Conservation (phyloP, 1,140 invertebrate genomes). For the Battus philenor region DNA sequence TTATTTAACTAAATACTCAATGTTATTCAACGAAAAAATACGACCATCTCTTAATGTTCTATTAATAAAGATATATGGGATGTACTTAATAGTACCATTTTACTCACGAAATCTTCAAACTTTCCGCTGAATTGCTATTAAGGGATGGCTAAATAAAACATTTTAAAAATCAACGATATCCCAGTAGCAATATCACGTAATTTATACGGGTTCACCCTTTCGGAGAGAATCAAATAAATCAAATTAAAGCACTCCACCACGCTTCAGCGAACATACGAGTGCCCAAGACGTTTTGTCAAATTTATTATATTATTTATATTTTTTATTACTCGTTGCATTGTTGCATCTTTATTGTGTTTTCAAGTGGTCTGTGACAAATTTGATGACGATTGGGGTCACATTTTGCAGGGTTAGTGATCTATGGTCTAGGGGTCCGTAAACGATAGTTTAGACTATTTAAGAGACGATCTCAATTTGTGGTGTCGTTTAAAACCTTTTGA, state of each 20-base stretch:
- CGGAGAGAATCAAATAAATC: slow-evolving; percentile 65
- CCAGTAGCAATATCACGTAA: slow-evolving; percentile 39
- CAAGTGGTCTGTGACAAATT: slow-evolving; percentile 73
- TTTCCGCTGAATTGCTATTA: slow-evolving; percentile 25
- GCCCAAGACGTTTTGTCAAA: slow-evolving; percentile 75
- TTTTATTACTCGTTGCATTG: slow-evolving; percentile 61
- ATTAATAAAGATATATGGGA: neutral
- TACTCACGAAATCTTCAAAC: slow-evolving; percentile 17
- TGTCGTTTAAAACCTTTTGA: slow-evolving; percentile 42
- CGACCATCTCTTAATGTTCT: too few species aligned
- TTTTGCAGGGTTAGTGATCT: slow-evolving; percentile 25
- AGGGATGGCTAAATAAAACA: slow-evolving; percentile 8
- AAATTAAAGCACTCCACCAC: slow-evolving; percentile 66
- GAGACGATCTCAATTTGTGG: slow-evolving; percentile 58
- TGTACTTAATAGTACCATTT: slow-evolving; percentile 1
- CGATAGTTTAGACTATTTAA: slow-evolving; percentile 64
- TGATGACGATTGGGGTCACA: slow-evolving; percentile 69
- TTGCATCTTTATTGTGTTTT: slow-evolving; percentile 55
- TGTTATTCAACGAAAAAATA: too few species aligned
- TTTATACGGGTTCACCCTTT: slow-evolving; percentile 64
- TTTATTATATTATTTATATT: slow-evolving; percentile 74
- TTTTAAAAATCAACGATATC: slow-evolving; percentile 19
- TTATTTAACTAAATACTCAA: too few species aligned
- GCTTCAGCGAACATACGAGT: slow-evolving; percentile 60
- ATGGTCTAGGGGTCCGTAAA: slow-evolving; percentile 43